phyloP scores from a whole-genome alignment of 2,888 invertebrate genomes.

The Xanthorhoe spadicearia region DNA sequence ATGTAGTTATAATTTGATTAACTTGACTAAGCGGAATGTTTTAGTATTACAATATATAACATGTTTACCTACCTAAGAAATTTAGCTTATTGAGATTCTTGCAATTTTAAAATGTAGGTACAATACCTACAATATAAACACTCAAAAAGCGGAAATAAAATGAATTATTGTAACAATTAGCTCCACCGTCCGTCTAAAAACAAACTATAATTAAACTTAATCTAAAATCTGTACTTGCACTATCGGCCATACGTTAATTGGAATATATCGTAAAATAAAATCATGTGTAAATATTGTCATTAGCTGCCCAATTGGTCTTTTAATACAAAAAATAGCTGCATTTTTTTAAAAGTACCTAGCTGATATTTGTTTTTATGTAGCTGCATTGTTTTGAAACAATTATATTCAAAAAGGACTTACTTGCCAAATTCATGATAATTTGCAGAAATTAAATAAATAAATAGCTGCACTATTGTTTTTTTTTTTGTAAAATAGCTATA shows the following conservation, averaged over 20 bases:
- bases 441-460: not conserved
- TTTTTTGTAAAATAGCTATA: not conserved
- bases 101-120: not conserved
- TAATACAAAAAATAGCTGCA: not conserved
- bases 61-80: not conserved
- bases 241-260: conserved; percentile 48
- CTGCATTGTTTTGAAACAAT: not conserved
- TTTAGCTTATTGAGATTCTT: not conserved
- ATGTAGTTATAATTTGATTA: conserved; percentile 41
- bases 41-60: conserved; percentile 49
- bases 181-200: conserved; percentile 7
- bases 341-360: not conserved
- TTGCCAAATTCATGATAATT: not conserved
- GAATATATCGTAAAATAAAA: not conserved
- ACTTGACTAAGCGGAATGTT: conserved; percentile 61
- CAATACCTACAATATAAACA: not conserved
- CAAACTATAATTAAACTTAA: conserved; percentile 7
- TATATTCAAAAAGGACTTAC: not conserved
- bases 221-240: conserved; percentile 49
- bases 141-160: not conserved
- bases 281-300: not conserved
- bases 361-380: too few species aligned
- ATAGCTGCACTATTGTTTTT: not conserved
- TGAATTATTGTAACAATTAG: not conserved
- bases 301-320: not conserved